Percentiles rank a stretch among this genome's conserved stretches.
These are phyloP conservation scores for Pungitius pungitius DNA, from an alignment of 2,113 vertebrate genomes.

Conservation along the genomic window DNA sequence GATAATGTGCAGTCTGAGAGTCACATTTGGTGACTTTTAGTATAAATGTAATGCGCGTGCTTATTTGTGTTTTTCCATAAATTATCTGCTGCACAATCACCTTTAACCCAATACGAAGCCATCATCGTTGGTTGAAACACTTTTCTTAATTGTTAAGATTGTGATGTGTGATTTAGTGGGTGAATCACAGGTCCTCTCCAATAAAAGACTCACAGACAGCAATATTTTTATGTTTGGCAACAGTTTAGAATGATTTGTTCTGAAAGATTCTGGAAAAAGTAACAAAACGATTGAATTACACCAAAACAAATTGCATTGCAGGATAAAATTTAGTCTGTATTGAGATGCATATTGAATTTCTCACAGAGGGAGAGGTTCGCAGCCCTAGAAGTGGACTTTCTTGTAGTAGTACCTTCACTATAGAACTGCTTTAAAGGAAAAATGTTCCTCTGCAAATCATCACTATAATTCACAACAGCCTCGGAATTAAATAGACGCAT, in stretches of 20 bases:
- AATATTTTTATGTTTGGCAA: constrained; percentile 7
- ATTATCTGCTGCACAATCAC: neutral
- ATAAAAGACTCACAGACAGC: constrained; percentile 22
- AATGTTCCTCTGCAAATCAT: neutral
- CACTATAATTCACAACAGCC: constrained; percentile 10
- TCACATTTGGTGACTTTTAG: constrained; percentile 1
- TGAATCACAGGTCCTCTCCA: constrained; percentile 22
- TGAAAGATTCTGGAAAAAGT: constrained; percentile 37
- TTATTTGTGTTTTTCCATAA: neutral
- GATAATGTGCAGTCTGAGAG: neutral
- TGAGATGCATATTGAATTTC: constrained; percentile 59
- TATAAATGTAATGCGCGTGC: neutral
- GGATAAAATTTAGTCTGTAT: constrained; percentile 47
- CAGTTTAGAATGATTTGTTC: constrained; percentile 42
- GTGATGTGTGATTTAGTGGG: neutral
- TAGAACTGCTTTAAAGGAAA: constrained; percentile 1
- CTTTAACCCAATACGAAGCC: too few relatives aligned
- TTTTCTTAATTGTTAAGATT: neutral
- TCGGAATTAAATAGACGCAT: constrained; percentile 14
- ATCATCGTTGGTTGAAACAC: neutral
- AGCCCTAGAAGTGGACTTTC: constrained; percentile 34
- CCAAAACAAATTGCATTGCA: constrained; percentile 46
- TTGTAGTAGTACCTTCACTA: constrained; percentile 1
- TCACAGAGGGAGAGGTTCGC: constrained; percentile 35
- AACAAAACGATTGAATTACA: constrained; percentile 55